phyloP scores from a whole-genome alignment of 2,888 invertebrate species.

The Tipula unca region DNA sequence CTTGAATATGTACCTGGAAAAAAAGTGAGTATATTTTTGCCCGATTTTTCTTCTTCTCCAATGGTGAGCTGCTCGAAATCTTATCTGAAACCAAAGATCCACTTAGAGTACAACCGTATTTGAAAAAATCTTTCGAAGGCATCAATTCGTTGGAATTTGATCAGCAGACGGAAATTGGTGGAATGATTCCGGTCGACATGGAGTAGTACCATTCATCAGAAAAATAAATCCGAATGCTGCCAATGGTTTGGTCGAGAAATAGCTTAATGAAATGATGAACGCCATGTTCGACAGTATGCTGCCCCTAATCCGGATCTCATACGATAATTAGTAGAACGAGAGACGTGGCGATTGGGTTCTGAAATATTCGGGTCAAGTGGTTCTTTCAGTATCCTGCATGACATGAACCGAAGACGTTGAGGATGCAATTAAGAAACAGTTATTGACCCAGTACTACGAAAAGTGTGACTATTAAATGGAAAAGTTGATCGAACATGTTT shows the following conservation, averaged over 20 bases:
- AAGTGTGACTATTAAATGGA: conserved; percentile 72
- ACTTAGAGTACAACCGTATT: conserved; percentile 80
- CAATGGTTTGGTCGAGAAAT: conserved; percentile 92
- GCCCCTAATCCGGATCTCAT: conserved; percentile 66
- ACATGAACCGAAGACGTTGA: conserved; percentile 82
- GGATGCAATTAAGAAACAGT: conserved; percentile 54
- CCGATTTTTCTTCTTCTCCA: conserved; percentile 91
- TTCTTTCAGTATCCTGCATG: conserved; percentile 75
- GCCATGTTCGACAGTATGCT: conserved; percentile 77
- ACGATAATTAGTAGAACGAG: conserved; percentile 54
- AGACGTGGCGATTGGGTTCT: conserved; percentile 71
- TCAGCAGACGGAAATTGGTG: conserved; percentile 69
- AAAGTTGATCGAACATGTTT: conserved; percentile 72
- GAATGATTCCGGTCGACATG: conserved; percentile 82
- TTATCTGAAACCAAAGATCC: conserved; percentile 94
- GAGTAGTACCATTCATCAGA: conserved; percentile 73
- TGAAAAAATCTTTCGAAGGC: conserved; percentile 96
- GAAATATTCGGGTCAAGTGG: conserved; percentile 89
- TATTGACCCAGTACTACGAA: conserved; percentile 49
- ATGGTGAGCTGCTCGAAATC: conserved; percentile 88
- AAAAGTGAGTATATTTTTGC: conserved; percentile 89
- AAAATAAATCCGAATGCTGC: conserved; percentile 82
- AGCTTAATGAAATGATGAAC: conserved; percentile 83
- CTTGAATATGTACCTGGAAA: conserved; percentile 86
- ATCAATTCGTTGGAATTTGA: conserved; percentile 68